A percentile compares a stretch with the other conserved stretches of the same genome.
Conservation (phyloP, 2,113 vertebrate genomes). For the Shinisaurus crocodilurus region DNA sequence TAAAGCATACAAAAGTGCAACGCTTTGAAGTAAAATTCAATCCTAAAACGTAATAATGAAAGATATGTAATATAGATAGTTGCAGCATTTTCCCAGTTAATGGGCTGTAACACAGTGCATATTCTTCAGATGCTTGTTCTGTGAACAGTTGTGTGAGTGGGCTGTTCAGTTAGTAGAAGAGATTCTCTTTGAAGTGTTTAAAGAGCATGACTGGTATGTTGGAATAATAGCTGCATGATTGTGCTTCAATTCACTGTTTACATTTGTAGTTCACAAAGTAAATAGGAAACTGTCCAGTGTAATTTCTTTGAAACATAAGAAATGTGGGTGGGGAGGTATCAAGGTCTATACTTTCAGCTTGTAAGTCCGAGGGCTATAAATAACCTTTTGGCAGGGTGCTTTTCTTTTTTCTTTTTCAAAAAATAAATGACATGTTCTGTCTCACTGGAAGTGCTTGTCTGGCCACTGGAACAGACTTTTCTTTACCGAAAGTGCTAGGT, state of each 20-base stretch:
- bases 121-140: slow-evolving; percentile 53
- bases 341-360: slow-evolving; percentile 57
- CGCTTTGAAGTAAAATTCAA: slow-evolving; percentile 76
- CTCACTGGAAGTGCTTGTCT: slow-evolving; percentile 66
- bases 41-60: slow-evolving; percentile 73
- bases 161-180: slow-evolving; percentile 37
- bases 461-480: slow-evolving; percentile 64
- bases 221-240: slow-evolving; percentile 48
- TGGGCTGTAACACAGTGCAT: slow-evolving; percentile 68
- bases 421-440: slow-evolving; percentile 52
- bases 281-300: slow-evolving; percentile 70
- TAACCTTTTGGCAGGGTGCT: slow-evolving; percentile 38
- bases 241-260: slow-evolving; percentile 67
- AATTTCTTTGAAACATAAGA: slow-evolving; percentile 33
- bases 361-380: slow-evolving; percentile 54
- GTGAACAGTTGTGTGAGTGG: slow-evolving; percentile 34
- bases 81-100: slow-evolving; percentile 69
- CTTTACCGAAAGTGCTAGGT: slow-evolving; percentile 78
- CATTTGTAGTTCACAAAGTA: slow-evolving; percentile 48
- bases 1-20: slow-evolving; percentile 88
- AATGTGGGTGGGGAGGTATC: slow-evolving; percentile 39
- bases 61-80: slow-evolving; percentile 71
- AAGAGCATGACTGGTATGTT: slow-evolving; percentile 29
- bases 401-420: neutral
- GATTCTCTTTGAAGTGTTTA: slow-evolving; percentile 20